Percentiles rank a stretch among this genome's conserved stretches.
These are phyloP conservation scores for Coremacera marginata DNA, from an alignment of 2,888 invertebrate species.

Conservation along the genomic window DNA sequence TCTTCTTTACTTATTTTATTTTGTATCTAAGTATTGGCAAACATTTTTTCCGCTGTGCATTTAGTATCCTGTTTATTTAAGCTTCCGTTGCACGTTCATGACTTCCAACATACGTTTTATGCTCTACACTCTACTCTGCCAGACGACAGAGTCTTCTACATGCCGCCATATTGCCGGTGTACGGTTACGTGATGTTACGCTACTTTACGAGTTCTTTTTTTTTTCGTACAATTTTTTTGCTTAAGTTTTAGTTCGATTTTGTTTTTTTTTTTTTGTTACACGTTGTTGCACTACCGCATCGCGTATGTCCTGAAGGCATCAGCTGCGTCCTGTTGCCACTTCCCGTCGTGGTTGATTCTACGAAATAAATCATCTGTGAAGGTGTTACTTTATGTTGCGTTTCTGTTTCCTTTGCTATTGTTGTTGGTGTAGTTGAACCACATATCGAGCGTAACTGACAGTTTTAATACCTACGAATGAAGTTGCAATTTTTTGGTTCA, in stretches of 20 bases:
- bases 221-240: conserved; percentile 23
- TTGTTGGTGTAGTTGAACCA: conserved; percentile 45
- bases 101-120: conserved; percentile 49
- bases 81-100: conserved; percentile 60
- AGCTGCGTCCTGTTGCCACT: conserved; percentile 32
- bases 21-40: conserved; percentile 1
- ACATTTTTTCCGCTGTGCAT: not conserved
- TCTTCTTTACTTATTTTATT: conserved; percentile 37
- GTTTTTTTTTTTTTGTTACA: not conserved
- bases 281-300: conserved; percentile 51
- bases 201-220: conserved; percentile 51
- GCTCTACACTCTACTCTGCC: not conserved
- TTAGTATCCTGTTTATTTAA: conserved; percentile 37
- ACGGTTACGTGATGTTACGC: conserved; percentile 27
- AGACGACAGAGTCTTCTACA: conserved; percentile 16
- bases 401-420: conserved; percentile 45
- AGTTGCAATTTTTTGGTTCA: conserved; percentile 51
- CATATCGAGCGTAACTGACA: conserved; percentile 58
- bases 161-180: conserved; percentile 20
- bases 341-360: conserved; percentile 54
- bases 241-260: not conserved
- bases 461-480: conserved; percentile 64
- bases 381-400: conserved; percentile 56
- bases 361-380: conserved; percentile 66
- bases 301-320: conserved; percentile 48